Base-by-base conservation (phyloP, 2,113 vertebrate genomes). In the Psittacara wagleri region DNA sequence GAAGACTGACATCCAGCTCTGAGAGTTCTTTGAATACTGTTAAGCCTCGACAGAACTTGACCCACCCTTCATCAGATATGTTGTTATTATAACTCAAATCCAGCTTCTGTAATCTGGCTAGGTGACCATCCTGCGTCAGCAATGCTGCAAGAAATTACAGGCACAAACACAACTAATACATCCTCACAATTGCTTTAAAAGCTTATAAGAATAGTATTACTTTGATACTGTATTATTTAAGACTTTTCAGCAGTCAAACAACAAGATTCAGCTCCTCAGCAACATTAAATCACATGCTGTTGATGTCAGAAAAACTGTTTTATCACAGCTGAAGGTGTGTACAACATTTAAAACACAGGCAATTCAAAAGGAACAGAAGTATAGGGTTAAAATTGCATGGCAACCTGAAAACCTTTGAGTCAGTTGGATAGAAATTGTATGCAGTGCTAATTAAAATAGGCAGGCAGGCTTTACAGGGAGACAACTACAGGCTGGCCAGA, bases 51-150 rank as follows among this genome's bases (percentile, higher is more conserved):
- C 98, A 98, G 93, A 99, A 96, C 7, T 59, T 25, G 2, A 92
- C 63, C 99, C 99, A 99, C 72, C 98, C 98, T 8, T 95, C 92
- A 0, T 98, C 98, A 11, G 96, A 97, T 19, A 98, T 81, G 5
- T 33, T 95, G 78, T 98, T 88, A 3, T 99, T 99, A 23, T 99
- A 99, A 78, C 98, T 99, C 86, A 99, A 95, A 88, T 99, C 98
- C 84, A 99, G 88, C 22, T 95, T 91, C 74, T 31, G 97, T 46
- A 99, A 92, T 44, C 94, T 98, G 61, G 96, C 83, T 52, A 99
- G 97, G 7, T 82, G 95, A 28, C 98, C 97, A 2, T 83, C 95
- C 59, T 92, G 91, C 23, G 92, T 95, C 43, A 96, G 96, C 0
- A 95, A 96, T 6, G 96, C 99, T 99, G 97, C 37, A 96, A 98